Evolutionary conservation across 2,113 vertebrate species (phyloP).

Genomic region (Hemichromis elongatus): DNA sequence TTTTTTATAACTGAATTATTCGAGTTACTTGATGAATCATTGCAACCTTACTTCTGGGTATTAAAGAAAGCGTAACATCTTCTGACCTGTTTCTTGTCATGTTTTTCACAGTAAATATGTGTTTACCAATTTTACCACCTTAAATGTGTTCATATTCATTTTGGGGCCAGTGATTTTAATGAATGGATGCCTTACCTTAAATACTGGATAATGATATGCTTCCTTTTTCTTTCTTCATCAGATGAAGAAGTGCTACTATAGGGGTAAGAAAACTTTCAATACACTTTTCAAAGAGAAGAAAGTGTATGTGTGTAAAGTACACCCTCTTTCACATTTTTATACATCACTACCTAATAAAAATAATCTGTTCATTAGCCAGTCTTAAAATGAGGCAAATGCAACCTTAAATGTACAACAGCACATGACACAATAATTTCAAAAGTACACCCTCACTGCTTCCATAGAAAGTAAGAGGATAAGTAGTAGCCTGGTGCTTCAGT

Average conservation of each 20-base stretch:
- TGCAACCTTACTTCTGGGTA: not conserved
- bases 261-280: slow-evolving; percentile 44
- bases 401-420: not conserved
- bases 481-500: not conserved
- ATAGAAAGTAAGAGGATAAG: not conserved
- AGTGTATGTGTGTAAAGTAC: not conserved
- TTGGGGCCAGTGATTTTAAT: not conserved
- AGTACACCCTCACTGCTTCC: not conserved
- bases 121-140: not conserved
- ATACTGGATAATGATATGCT: not conserved
- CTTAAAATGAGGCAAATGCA: not conserved
- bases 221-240: slow-evolving; percentile 14
- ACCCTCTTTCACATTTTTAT: not conserved
- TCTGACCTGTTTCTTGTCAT: not conserved
- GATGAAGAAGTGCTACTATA: slow-evolving; percentile 57
- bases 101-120: not conserved
- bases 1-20: no score
- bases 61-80: not conserved
- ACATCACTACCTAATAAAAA: not conserved
- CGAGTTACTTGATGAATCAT: no score
- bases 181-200: not conserved
- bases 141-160: not conserved
- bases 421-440: not conserved
- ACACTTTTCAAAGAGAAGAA: not conserved
- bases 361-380: not conserved